phyloP scores from a whole-genome alignment of 2,888 invertebrate species.

The Choreutis nemorana region DNA sequence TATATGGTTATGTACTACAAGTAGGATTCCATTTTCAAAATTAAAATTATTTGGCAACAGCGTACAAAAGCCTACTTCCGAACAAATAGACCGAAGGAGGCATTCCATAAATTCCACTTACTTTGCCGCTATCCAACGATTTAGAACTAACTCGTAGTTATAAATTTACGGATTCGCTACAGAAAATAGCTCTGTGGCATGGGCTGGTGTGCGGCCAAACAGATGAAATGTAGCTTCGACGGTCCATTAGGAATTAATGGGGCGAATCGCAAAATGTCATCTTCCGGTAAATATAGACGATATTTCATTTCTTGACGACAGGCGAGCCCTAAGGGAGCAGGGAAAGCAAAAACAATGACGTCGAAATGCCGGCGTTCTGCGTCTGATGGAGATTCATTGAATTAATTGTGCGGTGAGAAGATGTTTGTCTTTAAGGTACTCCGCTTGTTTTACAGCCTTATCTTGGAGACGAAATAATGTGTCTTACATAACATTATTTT shows the following conservation, averaged over 20 bases:
- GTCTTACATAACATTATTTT: no score
- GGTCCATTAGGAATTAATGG: constrained; percentile 64
- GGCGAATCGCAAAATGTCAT: constrained; percentile 61
- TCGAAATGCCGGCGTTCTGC: constrained; percentile 20
- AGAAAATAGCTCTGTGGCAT: constrained; percentile 54
- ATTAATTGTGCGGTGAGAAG: constrained; percentile 37
- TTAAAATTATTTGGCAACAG: no score
- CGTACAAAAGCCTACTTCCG: constrained; percentile 9
- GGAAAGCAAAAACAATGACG: constrained; percentile 22
- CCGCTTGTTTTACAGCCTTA: no score
- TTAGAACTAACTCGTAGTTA: constrained; percentile 58
- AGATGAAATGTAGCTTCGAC: constrained; percentile 57
- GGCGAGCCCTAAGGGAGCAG: constrained; percentile 13
- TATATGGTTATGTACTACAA: no score
- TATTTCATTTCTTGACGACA: constrained; percentile 38
- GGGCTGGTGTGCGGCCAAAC: constrained; percentile 56
- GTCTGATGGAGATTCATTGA: constrained; percentile 40
- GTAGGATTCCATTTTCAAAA: no score
- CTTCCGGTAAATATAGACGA: constrained; percentile 52
- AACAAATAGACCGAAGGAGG: constrained; percentile 42
- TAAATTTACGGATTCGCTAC: constrained; percentile 55
- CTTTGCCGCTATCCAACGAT: constrained; percentile 50
- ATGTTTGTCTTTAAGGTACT: constrained; percentile 16
- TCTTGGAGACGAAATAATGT: no score
- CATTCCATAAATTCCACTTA: constrained; percentile 52